A percentile compares a stretch with the other conserved stretches of the same genome.
phyloP scores from a whole-genome alignment of 2,797 vertebrate genomes.

The Serranus cabrilla region DNA sequence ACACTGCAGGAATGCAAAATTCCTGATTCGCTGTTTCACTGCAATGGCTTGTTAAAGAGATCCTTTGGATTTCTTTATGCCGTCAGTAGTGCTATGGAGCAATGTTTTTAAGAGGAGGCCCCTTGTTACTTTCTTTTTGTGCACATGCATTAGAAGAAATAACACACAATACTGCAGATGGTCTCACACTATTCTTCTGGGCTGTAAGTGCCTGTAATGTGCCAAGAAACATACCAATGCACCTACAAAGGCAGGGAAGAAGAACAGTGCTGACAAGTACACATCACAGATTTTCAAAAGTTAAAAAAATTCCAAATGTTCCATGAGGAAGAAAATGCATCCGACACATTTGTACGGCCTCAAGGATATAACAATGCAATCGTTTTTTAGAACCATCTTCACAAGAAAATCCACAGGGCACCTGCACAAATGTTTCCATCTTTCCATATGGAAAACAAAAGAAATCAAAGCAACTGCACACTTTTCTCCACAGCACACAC shows the following conservation, averaged over 20 bases:
- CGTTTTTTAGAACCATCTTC: background rate
- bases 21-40: constrained; percentile 15
- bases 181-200: constrained; percentile 9
- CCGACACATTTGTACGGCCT: background rate
- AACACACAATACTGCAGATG: background rate
- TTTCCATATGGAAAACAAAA: background rate
- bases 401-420: background rate
- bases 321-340: background rate
- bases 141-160: background rate
- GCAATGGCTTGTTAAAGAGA: constrained; percentile 6
- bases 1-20: constrained; percentile 17
- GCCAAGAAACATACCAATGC: background rate
- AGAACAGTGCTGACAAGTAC: background rate
- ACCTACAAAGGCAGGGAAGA: background rate
- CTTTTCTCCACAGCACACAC: background rate
- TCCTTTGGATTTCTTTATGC: background rate
- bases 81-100: background rate
- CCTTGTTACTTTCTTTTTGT: background rate
- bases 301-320: background rate
- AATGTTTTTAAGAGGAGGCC: background rate
- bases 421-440: background rate
- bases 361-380: background rate
- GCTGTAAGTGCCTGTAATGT: constrained; percentile 7
- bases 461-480: background rate
- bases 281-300: background rate